Evolutionary conservation across 2,113 vertebrate species (phyloP).

Genomic region (Himantopus leucocephalus): DNA sequence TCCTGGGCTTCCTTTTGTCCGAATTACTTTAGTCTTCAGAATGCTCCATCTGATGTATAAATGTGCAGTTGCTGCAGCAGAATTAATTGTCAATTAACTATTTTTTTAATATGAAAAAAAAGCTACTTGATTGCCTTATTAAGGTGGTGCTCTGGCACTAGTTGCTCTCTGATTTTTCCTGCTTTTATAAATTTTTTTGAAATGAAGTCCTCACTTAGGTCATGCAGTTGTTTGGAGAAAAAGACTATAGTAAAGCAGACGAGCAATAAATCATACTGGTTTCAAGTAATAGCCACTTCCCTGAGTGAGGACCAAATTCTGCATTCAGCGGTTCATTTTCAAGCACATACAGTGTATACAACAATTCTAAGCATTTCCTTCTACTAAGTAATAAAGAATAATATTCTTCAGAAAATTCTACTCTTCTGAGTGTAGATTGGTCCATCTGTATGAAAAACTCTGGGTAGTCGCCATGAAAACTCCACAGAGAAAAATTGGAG

Average conservation of each 20-base stretch:
- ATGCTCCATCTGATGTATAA: not conserved
- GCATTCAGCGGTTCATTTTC: not conserved
- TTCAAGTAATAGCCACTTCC: not conserved
- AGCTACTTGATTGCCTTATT: not conserved
- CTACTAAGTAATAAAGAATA: not conserved
- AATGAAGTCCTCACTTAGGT: not conserved
- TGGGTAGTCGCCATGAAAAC: not conserved
- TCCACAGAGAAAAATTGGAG: not conserved
- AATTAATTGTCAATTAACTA: not conserved
- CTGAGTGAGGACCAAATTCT: not conserved
- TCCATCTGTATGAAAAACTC: not conserved
- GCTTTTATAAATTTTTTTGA: not conserved
- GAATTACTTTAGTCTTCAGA: not conserved
- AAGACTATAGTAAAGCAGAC: not conserved
- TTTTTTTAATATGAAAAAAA: not conserved
- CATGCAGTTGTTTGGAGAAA: not conserved
- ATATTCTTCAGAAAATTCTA: not conserved
- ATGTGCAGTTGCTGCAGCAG: not conserved
- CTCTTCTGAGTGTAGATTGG: not conserved
- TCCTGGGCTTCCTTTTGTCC: not conserved
- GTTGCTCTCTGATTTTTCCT: not conserved
- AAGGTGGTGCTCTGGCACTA: not conserved
- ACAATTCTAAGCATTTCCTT: not conserved
- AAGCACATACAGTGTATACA: not conserved
- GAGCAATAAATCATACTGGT: not conserved